These are phyloP conservation scores for Augiades crinisus DNA, from an alignment of 2,888 invertebrate species.

Conservation along the genomic window DNA sequence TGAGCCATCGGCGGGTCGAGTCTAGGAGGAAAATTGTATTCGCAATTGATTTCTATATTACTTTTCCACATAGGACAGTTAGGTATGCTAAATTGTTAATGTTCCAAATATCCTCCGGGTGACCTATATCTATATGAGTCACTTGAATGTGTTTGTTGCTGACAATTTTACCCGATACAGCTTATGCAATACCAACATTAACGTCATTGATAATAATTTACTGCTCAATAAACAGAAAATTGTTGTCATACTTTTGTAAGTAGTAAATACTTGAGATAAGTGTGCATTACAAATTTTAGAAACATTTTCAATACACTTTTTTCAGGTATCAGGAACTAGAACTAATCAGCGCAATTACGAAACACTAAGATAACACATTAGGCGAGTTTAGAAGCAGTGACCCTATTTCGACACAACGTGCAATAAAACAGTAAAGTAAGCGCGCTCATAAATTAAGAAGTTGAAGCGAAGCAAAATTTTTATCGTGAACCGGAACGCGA, in stretches of 20 bases:
- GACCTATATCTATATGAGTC: slow-evolving; percentile 30
- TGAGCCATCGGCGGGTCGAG: slow-evolving; percentile 23
- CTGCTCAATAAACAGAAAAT: slow-evolving; percentile 12
- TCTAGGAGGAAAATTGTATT: slow-evolving; percentile 32
- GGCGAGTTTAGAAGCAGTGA: not conserved
- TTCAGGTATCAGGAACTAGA: no score
- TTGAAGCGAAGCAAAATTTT: slow-evolving; percentile 19
- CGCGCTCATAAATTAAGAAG: slow-evolving; percentile 5
- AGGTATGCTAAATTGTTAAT: slow-evolving; percentile 11
- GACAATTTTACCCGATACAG: slow-evolving; percentile 9
- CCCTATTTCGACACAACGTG: slow-evolving; percentile 9
- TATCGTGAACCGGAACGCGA: slow-evolving; percentile 31
- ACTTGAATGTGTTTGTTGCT: slow-evolving; percentile 12
- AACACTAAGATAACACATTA: no score
- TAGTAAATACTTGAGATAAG: not conserved
- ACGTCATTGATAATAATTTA: slow-evolving; percentile 16
- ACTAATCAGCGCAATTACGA: no score
- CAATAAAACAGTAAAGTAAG: slow-evolving; percentile 13
- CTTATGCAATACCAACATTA: slow-evolving; percentile 18
- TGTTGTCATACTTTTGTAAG: not conserved
- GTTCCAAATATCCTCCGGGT: slow-evolving; percentile 26
- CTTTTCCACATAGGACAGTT: slow-evolving; percentile 5
- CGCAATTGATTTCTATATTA: slow-evolving; percentile 16
- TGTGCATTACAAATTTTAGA: no score
- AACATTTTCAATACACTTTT: no score